Percentiles rank a stretch among this genome's conserved stretches.
These are phyloP conservation scores for Asobara japonica DNA, from an alignment of 1,140 invertebrate genomes.

Conservation along the genomic window DNA sequence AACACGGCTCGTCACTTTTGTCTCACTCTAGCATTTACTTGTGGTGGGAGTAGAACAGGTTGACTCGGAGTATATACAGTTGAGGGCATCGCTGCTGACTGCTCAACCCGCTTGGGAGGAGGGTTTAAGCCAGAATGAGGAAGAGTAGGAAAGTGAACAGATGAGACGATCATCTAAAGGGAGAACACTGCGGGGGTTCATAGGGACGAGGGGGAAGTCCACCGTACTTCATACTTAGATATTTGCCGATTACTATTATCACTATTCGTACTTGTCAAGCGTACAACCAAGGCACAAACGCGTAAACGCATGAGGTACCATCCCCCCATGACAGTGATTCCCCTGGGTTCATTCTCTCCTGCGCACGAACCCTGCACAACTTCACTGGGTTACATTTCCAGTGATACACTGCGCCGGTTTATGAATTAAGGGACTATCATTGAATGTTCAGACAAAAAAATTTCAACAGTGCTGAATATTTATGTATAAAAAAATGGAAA, in stretches of 20 bases:
- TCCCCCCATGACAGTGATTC: neutral
- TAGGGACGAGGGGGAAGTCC: neutral
- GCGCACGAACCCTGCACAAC: too few relatives aligned
- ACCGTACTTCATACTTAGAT: constrained; percentile 22
- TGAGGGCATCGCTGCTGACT: constrained; percentile 38
- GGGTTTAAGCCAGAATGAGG: constrained; percentile 3
- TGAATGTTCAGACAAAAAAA: too few relatives aligned
- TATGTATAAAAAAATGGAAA: too few relatives aligned
- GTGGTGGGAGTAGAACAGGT: constrained; percentile 56
- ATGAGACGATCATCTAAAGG: neutral
- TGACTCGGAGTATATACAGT: constrained; percentile 54
- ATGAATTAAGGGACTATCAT: too few relatives aligned
- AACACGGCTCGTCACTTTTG: neutral
- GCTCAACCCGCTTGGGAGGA: constrained; percentile 25
- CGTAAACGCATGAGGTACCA: neutral
- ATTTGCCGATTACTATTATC: constrained; percentile 58
- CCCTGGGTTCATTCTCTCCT: neutral
- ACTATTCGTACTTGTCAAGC: constrained; percentile 49
- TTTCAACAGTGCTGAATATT: too few relatives aligned
- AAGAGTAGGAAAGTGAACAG: neutral
- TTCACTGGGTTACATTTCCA: too few relatives aligned
- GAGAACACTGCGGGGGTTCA: constrained; percentile 14
- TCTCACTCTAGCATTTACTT: constrained; percentile 14
- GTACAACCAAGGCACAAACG: too few relatives aligned
- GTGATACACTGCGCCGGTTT: neutral